Percentiles rank a stretch among this genome's conserved stretches.
These are phyloP conservation scores for Microcebus tavaratra DNA, from an alignment of 2,113 vertebrate species.

Conservation along the genomic window DNA sequence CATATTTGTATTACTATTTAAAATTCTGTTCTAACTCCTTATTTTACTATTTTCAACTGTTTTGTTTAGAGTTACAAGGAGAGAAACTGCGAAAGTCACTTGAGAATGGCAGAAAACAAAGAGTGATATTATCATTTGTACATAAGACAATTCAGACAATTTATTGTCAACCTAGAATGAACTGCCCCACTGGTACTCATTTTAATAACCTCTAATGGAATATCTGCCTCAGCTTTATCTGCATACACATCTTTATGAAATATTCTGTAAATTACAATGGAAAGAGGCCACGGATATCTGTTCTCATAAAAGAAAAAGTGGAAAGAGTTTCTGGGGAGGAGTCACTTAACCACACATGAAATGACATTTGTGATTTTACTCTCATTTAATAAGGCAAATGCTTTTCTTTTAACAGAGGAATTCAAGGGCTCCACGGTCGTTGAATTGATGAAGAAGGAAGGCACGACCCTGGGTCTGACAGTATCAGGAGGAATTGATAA, in stretches of 20 bases:
- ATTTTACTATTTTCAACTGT: background rate
- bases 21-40: background rate
- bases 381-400: constrained; percentile 74
- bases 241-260: background rate
- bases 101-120: constrained; percentile 50
- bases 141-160: constrained; percentile 42
- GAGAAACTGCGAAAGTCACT: constrained; percentile 11
- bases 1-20: background rate
- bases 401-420: constrained; percentile 91
- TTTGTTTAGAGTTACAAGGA: background rate
- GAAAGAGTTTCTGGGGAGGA: background rate
- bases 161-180: constrained; percentile 40
- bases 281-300: constrained; percentile 65
- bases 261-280: constrained; percentile 33
- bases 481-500: constrained; percentile 98
- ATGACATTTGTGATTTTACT: constrained; percentile 36
- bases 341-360: background rate
- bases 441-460: constrained; percentile 99
- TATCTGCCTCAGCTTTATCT: constrained; percentile 45
- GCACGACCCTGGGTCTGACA: constrained; percentile 96
- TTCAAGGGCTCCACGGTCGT: constrained; percentile 96
- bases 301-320: constrained; percentile 57
- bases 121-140: constrained; percentile 5
- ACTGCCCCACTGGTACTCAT: background rate
- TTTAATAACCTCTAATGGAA: constrained; percentile 66